Evolutionary conservation across 2,888 invertebrate species (phyloP).

Genomic region (Pammene aurita): DNA sequence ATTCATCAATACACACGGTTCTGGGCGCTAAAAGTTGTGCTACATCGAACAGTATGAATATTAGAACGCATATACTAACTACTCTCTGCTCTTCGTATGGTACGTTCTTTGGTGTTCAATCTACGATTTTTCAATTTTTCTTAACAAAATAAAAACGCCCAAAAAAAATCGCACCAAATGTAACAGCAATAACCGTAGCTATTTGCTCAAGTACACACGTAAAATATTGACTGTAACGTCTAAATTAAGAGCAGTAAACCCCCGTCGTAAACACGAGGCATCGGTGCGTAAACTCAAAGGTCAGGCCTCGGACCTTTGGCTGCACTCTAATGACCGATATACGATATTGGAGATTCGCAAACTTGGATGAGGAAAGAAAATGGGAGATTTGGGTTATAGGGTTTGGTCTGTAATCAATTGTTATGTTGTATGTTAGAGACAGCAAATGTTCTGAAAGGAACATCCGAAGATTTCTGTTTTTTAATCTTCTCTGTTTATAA

Average conservation of each 20-base stretch:
- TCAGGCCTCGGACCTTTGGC: constrained; percentile 35
- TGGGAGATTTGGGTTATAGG: constrained; percentile 18
- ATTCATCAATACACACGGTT: too few species aligned
- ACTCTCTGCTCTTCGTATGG: too few species aligned
- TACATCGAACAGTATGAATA: too few species aligned
- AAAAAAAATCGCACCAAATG: constrained; percentile 10
- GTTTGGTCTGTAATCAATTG: constrained; percentile 15
- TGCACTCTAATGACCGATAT: constrained; percentile 42
- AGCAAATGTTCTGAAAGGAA: background rate
- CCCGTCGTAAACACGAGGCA: constrained; percentile 38
- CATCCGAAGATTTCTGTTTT: too few species aligned
- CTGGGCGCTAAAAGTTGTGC: too few species aligned
- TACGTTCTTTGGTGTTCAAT: background rate
- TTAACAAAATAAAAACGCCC: background rate
- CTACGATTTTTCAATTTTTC: background rate
- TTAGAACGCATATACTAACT: too few species aligned
- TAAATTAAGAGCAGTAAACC: constrained; percentile 39
- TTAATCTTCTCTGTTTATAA: too few species aligned
- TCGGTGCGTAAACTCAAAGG: constrained; percentile 38
- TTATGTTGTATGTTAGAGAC: background rate
- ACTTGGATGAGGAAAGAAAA: constrained; percentile 28
- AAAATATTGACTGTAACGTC: constrained; percentile 41
- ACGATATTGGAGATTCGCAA: constrained; percentile 38
- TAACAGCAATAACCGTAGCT: constrained; percentile 23
- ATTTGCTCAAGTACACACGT: constrained; percentile 38